Base-by-base conservation (phyloP, 2,797 vertebrate species). In the Glyptemys insculpta region DNA sequence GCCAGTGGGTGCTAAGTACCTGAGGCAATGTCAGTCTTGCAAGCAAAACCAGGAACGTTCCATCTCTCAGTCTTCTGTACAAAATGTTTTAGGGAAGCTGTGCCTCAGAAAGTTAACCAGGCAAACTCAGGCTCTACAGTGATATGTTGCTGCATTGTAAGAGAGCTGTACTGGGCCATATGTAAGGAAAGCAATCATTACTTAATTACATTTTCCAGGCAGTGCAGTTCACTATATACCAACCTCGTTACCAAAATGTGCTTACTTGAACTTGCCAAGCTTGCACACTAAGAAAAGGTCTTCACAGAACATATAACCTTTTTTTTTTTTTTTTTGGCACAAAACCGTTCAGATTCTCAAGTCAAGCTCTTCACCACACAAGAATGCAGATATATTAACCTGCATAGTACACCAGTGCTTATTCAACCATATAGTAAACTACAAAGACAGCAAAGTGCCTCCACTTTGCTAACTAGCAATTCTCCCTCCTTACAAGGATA, bases 281-380 rank as follows among this genome's bases (percentile, higher is more conserved):
- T 92, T 97, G 96, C 93, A 97, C 97, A 97, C 95, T 96, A 96
- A 98, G 96, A 98, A 98, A 98, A 99, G 94, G 62, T 98, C 98
- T 98, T 98, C 10, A 0, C 96, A 93, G 98, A 97, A 98, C 94
- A 41, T 50, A 37, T 5, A 87, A 81, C 62, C 79, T 93, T 95
- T 97, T 95, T 98, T 97, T 95, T 98, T 83, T 89, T 92, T 91
- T 97, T 91, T 98, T 99, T 99, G 99, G 98, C 99, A 99, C 98
- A 98, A 98, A 98, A 97, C 96, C 96, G 97, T 97, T 92, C n/a
- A 88, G 97, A 96, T 87, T 90, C 93, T 95, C 93, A 91, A 94
- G 92, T 93, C 93, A 97, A 94, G 87, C 94, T 95, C 92, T 97
- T 97, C 90, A 86, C 93, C 92, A 50, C 81, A 90, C 9, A 91